These are phyloP conservation scores for Pyrrhura leucotis DNA, from an alignment of 2,797 vertebrate genomes.

Conservation along the genomic window DNA sequence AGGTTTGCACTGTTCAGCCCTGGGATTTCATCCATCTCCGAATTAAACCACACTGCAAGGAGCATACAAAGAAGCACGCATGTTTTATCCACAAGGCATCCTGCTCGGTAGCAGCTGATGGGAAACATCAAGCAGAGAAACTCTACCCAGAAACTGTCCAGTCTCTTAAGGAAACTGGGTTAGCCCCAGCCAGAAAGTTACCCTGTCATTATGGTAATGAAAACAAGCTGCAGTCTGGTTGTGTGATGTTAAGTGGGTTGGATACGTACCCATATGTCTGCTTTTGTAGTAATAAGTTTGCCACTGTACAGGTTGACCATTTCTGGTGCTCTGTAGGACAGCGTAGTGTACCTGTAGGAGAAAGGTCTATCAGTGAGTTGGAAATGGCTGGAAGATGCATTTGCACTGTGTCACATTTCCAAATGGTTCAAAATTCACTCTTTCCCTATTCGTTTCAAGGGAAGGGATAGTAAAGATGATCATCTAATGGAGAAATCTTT, in stretches of 20 bases:
- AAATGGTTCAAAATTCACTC: background rate
- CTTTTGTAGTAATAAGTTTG: constrained; percentile 94
- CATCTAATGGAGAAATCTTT: background rate
- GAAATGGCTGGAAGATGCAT: background rate
- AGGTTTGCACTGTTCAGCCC: background rate
- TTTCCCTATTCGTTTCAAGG: background rate
- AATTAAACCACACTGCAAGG: background rate
- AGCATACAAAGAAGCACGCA: background rate
- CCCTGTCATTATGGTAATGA: background rate
- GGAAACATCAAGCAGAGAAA: background rate
- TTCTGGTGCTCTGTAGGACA: constrained; percentile 97
- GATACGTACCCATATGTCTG: constrained; percentile 94
- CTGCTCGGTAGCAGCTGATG: background rate
- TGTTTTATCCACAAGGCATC: background rate
- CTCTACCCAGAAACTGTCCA: background rate
- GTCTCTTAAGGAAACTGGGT: background rate
- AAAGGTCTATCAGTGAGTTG: background rate
- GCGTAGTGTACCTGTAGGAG: constrained; percentile 90
- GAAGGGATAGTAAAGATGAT: background rate
- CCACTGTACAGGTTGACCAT: constrained; percentile 98
- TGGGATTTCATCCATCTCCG: background rate
- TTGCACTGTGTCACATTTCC: background rate
- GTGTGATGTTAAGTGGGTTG: fast-evolving
- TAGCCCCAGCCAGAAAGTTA: background rate
- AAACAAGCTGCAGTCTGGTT: background rate